Base-by-base conservation (phyloP, 2,888 invertebrate genomes). In the Cenopis cana region DNA sequence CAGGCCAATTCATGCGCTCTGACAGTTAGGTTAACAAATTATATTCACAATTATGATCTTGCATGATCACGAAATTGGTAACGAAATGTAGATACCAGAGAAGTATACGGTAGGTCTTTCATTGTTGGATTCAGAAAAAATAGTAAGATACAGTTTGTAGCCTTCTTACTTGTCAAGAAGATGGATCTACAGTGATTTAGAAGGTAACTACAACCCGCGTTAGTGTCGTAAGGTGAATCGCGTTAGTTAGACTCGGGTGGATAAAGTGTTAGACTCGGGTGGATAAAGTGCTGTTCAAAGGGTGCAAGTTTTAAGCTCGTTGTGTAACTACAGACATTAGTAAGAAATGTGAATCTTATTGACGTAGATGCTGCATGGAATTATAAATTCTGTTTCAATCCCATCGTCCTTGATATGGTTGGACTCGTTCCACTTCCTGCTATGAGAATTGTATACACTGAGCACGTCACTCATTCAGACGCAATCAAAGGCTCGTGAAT, bases 401-500 rank as follows among this genome's bases (percentile, higher is more conserved):
- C 83, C 82, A 82, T 80, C 88, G 92, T 91, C 92, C 92, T 91
- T 92, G 92, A 85, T 91, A 88, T 83, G 79, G 85, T 85, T 86
- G 87, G 83, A 89, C 90, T 88, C 81, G 90, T 89, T 91, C 85
- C 79, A 86, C 84, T 92, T 93, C 93, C 93, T 92, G 91, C 85
- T 87, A 83, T 83, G 83, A 86, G 78, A 85, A 87, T 91, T 90
- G 89, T 91, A 87, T 87, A 90, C 85, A 84, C 89, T 80, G 81
- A 86, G 85, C 91, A 90, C 91, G 92, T 91, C 91, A 91, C 87
- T 90, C 91, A 90, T 91, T 91, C 89, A 89, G 81, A 82, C 86
- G 87, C 89, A 91, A 92, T 92, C 91, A 89, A 91, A 91, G 90
- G 89, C 90, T 88, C 82, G 82, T 88, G 91, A 91, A 91, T 91